These are phyloP conservation scores for Rhynchopsitta pachyrhyncha DNA, from an alignment of 2,113 vertebrate species.

Conservation along the genomic window DNA sequence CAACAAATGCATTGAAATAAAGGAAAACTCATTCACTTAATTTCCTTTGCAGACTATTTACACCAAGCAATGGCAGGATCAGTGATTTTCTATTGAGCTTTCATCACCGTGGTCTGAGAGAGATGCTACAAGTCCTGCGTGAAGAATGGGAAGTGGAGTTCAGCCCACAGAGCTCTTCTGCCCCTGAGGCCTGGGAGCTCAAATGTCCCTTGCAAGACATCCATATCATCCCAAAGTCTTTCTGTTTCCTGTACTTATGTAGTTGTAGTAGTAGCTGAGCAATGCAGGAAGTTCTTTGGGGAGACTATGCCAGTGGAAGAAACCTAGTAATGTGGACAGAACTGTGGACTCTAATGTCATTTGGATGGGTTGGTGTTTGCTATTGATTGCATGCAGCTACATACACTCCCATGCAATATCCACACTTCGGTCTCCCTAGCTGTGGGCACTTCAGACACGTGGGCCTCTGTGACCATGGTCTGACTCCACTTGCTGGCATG, in stretches of 20 bases:
- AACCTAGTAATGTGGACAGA: neutral
- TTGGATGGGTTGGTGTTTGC: neutral
- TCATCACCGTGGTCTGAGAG: neutral
- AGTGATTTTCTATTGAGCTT: neutral
- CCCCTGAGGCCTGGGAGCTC: too few species aligned
- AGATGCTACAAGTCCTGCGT: neutral
- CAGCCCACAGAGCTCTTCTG: neutral
- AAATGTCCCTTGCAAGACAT: neutral
- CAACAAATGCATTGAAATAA: neutral
- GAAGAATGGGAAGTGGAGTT: neutral
- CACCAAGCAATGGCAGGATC: neutral
- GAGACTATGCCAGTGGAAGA: neutral
- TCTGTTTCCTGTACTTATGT: neutral
- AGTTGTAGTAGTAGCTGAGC: neutral
- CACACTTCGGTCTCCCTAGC: neutral
- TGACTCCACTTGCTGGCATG: neutral
- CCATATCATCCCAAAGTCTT: neutral
- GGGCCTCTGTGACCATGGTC: neutral
- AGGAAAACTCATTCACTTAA: neutral
- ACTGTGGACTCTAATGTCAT: neutral
- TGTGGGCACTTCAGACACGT: neutral
- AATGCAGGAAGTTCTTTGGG: neutral
- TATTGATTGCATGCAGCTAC: neutral
- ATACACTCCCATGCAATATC: neutral
- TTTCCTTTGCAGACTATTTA: neutral